Conservation (phyloP, 1,140 invertebrate species). For the Heliconius nattereri region DNA sequence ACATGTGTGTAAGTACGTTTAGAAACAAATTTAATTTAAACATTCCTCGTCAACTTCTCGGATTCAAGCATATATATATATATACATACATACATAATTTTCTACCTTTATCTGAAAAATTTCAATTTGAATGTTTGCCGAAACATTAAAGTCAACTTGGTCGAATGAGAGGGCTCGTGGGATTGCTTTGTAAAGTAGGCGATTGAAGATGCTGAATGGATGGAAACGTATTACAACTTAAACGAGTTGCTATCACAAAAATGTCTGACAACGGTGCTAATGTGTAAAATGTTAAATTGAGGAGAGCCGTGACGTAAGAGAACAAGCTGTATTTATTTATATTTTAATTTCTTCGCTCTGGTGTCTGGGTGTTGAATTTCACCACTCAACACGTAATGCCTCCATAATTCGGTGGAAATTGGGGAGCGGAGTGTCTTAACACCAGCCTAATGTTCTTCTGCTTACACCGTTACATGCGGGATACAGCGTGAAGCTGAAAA, state of each 20-base stretch:
- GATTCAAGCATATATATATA: slow-evolving; percentile 11
- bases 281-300: background rate
- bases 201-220: slow-evolving; percentile 22
- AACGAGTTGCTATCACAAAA: background rate
- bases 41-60: slow-evolving; percentile 16
- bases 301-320: no score
- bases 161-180: slow-evolving; percentile 21
- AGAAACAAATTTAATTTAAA: slow-evolving; percentile 28
- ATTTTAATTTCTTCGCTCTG: no score
- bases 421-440: no score
- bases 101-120: slow-evolving; percentile 21
- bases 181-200: slow-evolving; percentile 26
- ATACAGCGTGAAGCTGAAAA: no score
- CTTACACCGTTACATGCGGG: no score
- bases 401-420: no score
- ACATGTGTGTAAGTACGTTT: background rate
- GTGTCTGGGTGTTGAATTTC: no score
- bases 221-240: background rate
- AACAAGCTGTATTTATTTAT: no score
- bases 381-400: no score
- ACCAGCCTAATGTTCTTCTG: no score
- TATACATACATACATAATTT: slow-evolving; percentile 5
- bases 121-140: slow-evolving; percentile 29
- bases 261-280: background rate
- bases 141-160: slow-evolving; percentile 26